These are phyloP conservation scores for Megaceryle torquata DNA, from an alignment of 2,113 vertebrate genomes.

Conservation along the genomic window DNA sequence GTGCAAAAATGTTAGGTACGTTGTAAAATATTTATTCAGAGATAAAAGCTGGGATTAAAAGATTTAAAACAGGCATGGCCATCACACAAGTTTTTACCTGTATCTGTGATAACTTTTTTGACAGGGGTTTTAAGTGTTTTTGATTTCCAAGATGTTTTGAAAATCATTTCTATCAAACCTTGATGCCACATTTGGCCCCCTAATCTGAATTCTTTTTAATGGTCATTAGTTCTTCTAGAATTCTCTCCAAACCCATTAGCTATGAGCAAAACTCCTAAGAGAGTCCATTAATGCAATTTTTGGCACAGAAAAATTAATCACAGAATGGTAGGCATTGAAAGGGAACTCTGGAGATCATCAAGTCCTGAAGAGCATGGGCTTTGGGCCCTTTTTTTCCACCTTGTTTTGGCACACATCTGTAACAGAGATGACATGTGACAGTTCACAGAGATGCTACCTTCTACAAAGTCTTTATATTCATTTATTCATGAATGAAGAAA, in stretches of 20 bases:
- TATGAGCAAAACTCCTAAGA: not conserved
- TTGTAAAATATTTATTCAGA: not conserved
- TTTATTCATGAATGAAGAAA: not conserved
- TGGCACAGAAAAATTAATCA: not conserved
- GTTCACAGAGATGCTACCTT: not conserved
- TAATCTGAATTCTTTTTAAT: not conserved
- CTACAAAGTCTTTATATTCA: not conserved
- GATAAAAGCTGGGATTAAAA: not conserved
- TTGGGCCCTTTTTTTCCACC: not conserved
- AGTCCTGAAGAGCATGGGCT: not conserved
- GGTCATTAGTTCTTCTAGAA: not conserved
- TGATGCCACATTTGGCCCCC: not conserved
- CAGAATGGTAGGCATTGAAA: not conserved
- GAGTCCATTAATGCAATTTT: not conserved
- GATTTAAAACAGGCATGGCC: not conserved
- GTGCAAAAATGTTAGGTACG: not conserved
- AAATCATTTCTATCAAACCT: not conserved
- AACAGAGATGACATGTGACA: accelerated
- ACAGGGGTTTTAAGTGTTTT: not conserved
- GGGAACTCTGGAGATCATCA: not conserved
- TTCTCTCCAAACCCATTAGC: not conserved
- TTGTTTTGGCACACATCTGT: not conserved
- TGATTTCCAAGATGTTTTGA: not conserved
- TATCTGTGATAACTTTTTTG: not conserved
- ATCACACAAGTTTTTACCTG: not conserved